These are phyloP conservation scores for Macrobrachium rosenbergii DNA, from an alignment of 1,140 invertebrate species.

Conservation along the genomic window DNA sequence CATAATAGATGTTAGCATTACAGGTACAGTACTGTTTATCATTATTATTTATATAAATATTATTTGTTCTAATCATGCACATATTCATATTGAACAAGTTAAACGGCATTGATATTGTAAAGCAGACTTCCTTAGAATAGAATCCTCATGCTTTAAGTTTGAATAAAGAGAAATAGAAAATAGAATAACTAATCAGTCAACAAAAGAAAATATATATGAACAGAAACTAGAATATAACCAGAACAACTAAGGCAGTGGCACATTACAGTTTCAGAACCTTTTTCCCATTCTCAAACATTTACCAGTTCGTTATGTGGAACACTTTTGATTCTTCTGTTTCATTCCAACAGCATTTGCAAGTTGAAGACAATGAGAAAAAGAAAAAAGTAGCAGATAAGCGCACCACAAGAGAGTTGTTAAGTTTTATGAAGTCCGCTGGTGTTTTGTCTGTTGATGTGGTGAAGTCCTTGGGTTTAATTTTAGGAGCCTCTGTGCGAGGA, in stretches of 20 bases:
- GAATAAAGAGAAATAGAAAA: too few relatives aligned
- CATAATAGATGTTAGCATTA: neutral
- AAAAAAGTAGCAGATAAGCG: constrained; percentile 55
- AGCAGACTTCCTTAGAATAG: too few relatives aligned
- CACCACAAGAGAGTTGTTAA: constrained; percentile 54
- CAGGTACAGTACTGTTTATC: too few relatives aligned
- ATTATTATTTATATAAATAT: too few relatives aligned
- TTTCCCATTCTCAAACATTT: neutral
- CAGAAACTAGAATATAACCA: too few relatives aligned
- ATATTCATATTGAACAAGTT: too few relatives aligned
- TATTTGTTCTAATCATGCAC: too few relatives aligned
- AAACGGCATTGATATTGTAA: too few relatives aligned
- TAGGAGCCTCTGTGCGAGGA: constrained; percentile 48
- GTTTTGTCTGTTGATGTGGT: constrained; percentile 62
- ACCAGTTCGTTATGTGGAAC: neutral
- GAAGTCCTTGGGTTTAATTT: constrained; percentile 53
- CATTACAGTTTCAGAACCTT: neutral
- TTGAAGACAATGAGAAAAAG: constrained; percentile 63
- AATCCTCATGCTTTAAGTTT: too few relatives aligned
- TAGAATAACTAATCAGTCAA: too few relatives aligned
- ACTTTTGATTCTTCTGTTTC: neutral
- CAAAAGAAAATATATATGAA: too few relatives aligned
- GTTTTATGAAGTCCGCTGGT: constrained; percentile 64
- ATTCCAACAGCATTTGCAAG: constrained; percentile 59
- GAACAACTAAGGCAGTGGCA: too few relatives aligned